Evolutionary conservation across 2,113 vertebrate species (phyloP).

Genomic region (Notiomystis cincta): DNA sequence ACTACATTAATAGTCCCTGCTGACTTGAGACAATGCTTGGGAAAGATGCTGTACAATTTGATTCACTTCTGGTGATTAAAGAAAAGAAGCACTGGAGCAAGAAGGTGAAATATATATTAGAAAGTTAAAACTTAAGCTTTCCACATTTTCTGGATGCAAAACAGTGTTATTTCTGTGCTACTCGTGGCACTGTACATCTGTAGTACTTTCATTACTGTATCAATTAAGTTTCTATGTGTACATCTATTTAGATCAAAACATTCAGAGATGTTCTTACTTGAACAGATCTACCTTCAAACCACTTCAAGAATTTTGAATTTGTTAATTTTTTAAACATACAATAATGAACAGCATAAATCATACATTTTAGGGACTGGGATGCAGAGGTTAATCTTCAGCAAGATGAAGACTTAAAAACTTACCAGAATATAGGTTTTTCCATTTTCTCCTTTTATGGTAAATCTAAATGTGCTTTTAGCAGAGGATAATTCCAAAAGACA

Average conservation of each 20-base stretch:
- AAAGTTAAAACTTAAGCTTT: not conserved
- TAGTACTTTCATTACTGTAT: not conserved
- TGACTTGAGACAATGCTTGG: not conserved
- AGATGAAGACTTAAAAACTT: slow-evolving; percentile 33
- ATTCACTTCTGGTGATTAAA: not conserved
- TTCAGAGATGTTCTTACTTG: not conserved
- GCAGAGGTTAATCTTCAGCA: not conserved
- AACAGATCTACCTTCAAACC: not conserved
- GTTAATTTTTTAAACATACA: not conserved
- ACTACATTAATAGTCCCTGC: not conserved
- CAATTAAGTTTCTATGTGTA: not conserved
- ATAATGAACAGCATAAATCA: not conserved
- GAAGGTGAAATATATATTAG: not conserved
- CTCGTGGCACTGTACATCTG: not conserved
- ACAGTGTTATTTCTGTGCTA: not conserved
- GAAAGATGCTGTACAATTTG: not conserved
- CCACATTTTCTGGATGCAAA: not conserved
- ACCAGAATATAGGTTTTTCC: slow-evolving; percentile 85
- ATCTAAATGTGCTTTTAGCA: slow-evolving; percentile 86
- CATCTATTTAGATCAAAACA: not conserved
- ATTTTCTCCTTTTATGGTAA: slow-evolving; percentile 83
- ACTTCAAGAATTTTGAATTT: not conserved
- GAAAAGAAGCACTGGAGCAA: not conserved
- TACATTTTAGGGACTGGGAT: not conserved
- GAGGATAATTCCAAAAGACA: slow-evolving; percentile 82